Evolutionary conservation across 2,888 invertebrate genomes (phyloP), one percentile per base, ranked within the genome.

Genomic region (Cheilosia vernalis): DNA sequence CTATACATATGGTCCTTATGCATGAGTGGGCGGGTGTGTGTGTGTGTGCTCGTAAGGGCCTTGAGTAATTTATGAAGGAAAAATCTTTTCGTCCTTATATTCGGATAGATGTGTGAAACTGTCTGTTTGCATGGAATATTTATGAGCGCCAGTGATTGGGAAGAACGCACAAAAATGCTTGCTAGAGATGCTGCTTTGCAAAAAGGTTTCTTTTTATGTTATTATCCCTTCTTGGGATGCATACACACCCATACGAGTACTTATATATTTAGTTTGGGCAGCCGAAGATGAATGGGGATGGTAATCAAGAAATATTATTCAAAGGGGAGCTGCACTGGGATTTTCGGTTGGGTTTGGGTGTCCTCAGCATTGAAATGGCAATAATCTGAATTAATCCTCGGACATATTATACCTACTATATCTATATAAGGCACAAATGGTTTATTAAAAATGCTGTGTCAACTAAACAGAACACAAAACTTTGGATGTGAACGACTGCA

Each of bases 51-150:
- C n/a, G n/a, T n/a, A n/a, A n/a, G 13, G 7, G 63, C n/a, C 30
- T 73, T 47, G 44, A 37, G 33, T 56, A 63, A 66, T 66, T 66
- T 66, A 51, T 33, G 49, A 51, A 64, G 51, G 51, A 19, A 64
- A 64, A 33, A 51, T 24, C 21, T 42, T 21, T 9, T n/a, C 55
- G 55, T 37, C 21, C 58, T 58, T 33, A 33, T 44, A 42, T 1
- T 21, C 33, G 33, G n/a, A 19, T 42, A 63, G 13, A 40, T 19
- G 21, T 21, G 13, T 58, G 15, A 15, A 40, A 30, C 17, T 30
- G 30, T 33, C 9, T 30, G 55, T 33, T 60, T 61, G 27, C 17
- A 33, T 49, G 15, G 47, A 63, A 33, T 49, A 64, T 64, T 64
- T 64, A 49, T 64, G 47, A 61, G 40, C 5, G 27, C 6, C 6